Evolutionary conservation across 1,140 invertebrate species (phyloP), one percentile per base, ranked within the genome.

Genomic region (Hylaeus volcanicus): DNA sequence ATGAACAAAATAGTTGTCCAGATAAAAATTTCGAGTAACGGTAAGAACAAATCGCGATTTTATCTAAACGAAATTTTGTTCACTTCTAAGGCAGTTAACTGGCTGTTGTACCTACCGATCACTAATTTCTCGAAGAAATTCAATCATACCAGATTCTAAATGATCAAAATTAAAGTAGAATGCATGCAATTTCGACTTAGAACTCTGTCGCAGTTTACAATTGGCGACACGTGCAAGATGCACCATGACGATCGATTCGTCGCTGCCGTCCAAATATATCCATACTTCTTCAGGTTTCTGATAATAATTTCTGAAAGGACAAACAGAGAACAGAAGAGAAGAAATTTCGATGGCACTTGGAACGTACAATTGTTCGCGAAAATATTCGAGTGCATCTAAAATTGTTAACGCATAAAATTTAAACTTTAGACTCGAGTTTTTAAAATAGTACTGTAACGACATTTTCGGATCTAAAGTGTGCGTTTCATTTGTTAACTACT

Each of bases 251-350:
- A 86, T 79, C 0, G 90, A 89, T 73, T 90, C 89, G 1, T 84
- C 65, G 48, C 68, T 85, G 1, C 83, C 87, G 60, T 92, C 87
- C 15, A 91, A 75, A 69, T 72, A 85, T 82, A 92, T 79, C 48
- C 76, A 73, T 8, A 91, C 82, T 26, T 84, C 74, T 41, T 89
- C 79, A 0, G 86, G 71, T 55, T 89, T 84, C 9, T 64, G 15
- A 69, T 86, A 91, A 56, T 90, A 76, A 58, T 88, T 68, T 66
- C 91, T 92, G 70, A 75, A 87, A 84, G 11, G 15, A 63, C 78
- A 37, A 41, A 76, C 65, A 71, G 11, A 66, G 2, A 60, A 69
- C 58, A 69, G 39, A 58, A 39, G 66, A 61, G 37, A 69, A 26
- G 11, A 84, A 70, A 74, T 69, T 73, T 65, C 65, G 58, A 74